Evolutionary conservation across 2,113 vertebrate species (phyloP).

Genomic region (Chaetops frenatus): DNA sequence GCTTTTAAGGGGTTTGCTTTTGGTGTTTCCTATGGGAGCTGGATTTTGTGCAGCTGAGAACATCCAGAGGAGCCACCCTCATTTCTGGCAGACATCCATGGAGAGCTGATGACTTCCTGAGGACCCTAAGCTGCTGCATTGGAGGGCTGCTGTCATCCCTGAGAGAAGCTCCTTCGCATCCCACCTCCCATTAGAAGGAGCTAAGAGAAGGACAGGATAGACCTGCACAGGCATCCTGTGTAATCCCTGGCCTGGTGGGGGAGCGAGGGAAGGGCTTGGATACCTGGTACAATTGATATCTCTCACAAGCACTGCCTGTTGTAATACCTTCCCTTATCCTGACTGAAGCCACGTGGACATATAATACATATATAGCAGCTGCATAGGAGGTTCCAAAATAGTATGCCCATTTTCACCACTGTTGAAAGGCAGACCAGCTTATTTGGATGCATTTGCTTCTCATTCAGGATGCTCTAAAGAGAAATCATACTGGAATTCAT

Average conservation of each 20-base stretch:
- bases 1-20: neutral
- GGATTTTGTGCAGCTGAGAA: neutral
- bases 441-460: neutral
- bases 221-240: neutral
- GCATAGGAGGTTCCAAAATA: neutral
- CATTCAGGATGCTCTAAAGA: neutral
- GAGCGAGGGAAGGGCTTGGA: rapidly evolving
- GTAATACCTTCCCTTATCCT: neutral
- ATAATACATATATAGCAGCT: neutral
- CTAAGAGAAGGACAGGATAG: neutral
- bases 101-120: neutral
- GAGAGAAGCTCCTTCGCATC: neutral
- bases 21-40: neutral
- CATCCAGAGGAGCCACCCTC: neutral
- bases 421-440: neutral
- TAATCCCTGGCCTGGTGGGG: neutral
- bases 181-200: neutral
- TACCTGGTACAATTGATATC: rapidly evolving
- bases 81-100: neutral
- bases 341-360: neutral
- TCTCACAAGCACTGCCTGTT: neutral
- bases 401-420: rapidly evolving
- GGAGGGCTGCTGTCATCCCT: neutral
- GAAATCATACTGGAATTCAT: neutral
- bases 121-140: neutral